Percentiles rank a stretch among this genome's conserved stretches.
These are phyloP conservation scores for Spilarctia lutea DNA, from an alignment of 2,888 invertebrate genomes.

Conservation along the genomic window DNA sequence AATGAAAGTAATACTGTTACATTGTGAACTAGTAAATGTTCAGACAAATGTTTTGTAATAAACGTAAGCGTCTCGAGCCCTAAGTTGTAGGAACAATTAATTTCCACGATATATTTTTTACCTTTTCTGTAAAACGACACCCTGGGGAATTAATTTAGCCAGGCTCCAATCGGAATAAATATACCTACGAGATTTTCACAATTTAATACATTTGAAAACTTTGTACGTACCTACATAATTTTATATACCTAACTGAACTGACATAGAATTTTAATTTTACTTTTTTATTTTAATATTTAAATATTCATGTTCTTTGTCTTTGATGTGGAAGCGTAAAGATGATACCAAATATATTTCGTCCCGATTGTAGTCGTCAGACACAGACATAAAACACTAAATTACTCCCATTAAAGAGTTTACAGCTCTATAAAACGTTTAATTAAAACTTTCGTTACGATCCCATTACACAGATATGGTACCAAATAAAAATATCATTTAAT, in stretches of 20 bases:
- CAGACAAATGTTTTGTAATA: not conserved
- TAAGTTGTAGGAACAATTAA: not conserved
- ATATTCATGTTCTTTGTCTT: not conserved
- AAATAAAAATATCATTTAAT: slow-evolving; percentile 5
- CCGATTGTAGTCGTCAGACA: slow-evolving; percentile 12
- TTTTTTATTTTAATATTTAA: not conserved
- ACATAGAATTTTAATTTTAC: not conserved
- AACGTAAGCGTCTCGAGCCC: not conserved
- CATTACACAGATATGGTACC: slow-evolving; percentile 16
- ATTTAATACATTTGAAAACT: not conserved
- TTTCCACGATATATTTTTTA: not conserved
- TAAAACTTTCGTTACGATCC: slow-evolving; percentile 19
- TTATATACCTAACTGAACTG: not conserved
- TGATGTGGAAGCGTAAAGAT: not conserved
- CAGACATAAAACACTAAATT: slow-evolving; percentile 16
- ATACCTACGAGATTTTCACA: not conserved
- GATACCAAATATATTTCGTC: slow-evolving; percentile 5
- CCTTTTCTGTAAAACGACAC: not conserved
- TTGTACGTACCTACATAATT: not conserved
- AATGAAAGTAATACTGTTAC: not conserved
- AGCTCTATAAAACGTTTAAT: slow-evolving; percentile 24
- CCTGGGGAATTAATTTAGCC: not conserved
- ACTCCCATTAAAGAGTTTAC: slow-evolving; percentile 23
- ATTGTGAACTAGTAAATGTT: not conserved
- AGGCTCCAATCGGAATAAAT: not conserved